Base-by-base conservation (phyloP, 1,140 invertebrate genomes). In the Drosophila kohkoa region DNA sequence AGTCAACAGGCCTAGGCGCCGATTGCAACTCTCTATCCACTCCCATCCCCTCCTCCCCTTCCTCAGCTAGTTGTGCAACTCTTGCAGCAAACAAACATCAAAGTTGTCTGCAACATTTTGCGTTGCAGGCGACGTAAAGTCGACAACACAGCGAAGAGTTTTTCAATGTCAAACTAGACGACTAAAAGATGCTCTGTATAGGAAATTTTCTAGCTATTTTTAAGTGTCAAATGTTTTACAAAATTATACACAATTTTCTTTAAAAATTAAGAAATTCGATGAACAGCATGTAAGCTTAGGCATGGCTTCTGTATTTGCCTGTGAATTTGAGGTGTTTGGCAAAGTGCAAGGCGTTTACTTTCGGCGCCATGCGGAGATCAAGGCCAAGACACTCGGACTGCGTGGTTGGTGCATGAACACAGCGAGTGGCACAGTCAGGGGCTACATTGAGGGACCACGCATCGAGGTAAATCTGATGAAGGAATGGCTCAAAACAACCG, bases 301-400 rank as follows among this genome's bases (percentile, higher is more conserved):
- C 45, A 74, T 68, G 71, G n/a, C 45, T 6, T 1, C 38, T 0
- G 59, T 86, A 3, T 30, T 15, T 16, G 69, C 59, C n/a, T 87
- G 82, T 16, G 67, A 87, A 2, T 87, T 87, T 25, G 82, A 87
- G 41, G 76, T 87, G 3, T 79, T 79, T 48, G 82, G 82, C 15
- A 82, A 49, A 38, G 82, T 87, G 7, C 83, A 87, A 32, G 83
- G 83, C 11, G 82, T 87, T 13, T 82, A 87, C 25, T 87, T 87
- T 28, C 76, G 82, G 0, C 67, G 72, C 1, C 79, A 86, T 52
- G 68, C 83, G 13, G 38, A 73, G 30, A 46, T 28, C 7, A 82
- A 87, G 25, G 82, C 82, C 20, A 87, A 65, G 43, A 65, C 48
- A 3, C 41, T 87, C 48, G 82, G 82, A 2, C 51, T 87, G 7